A percentile compares a stretch with the other conserved stretches of the same genome.
Evolutionary conservation across 2,113 vertebrate genomes (phyloP).

Genomic region (Pteruthius melanotis): DNA sequence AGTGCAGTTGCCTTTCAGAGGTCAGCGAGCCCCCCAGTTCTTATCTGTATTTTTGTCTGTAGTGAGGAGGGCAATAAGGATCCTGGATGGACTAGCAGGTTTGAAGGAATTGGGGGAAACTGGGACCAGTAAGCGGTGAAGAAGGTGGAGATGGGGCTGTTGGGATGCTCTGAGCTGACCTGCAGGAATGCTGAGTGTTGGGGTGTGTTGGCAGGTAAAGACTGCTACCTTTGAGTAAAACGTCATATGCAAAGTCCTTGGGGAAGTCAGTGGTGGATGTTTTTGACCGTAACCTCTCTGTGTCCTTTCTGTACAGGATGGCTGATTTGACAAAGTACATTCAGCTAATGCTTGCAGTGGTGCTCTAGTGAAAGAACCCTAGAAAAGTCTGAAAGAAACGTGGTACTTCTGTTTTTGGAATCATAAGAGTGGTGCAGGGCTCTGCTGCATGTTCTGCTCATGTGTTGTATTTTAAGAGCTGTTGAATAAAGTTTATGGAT

Average conservation of each 20-base stretch:
- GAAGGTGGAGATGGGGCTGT: not conserved
- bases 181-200: not conserved
- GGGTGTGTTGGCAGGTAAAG: not conserved
- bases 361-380: not conserved
- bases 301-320: not conserved
- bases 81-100: not conserved
- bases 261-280: not conserved
- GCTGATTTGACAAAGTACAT: not conserved
- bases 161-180: not conserved
- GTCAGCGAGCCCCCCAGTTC: not conserved
- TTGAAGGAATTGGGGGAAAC: not conserved
- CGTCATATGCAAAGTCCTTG: not conserved
- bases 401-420: not conserved
- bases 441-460: not conserved
- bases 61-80: not conserved
- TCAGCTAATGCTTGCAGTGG: not conserved
- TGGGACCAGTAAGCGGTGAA: too few relatives aligned
- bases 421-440: not conserved
- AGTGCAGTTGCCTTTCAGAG: not conserved
- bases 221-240: not conserved
- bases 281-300: not conserved
- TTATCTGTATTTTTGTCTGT: not conserved
- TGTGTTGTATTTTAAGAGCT: not conserved
- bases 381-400: not conserved
- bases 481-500: not conserved